Percentiles rank a stretch among this genome's conserved stretches.
These are phyloP conservation scores for Lycophotia porphyrea DNA, from an alignment of 2,888 invertebrate genomes.

Conservation along the genomic window DNA sequence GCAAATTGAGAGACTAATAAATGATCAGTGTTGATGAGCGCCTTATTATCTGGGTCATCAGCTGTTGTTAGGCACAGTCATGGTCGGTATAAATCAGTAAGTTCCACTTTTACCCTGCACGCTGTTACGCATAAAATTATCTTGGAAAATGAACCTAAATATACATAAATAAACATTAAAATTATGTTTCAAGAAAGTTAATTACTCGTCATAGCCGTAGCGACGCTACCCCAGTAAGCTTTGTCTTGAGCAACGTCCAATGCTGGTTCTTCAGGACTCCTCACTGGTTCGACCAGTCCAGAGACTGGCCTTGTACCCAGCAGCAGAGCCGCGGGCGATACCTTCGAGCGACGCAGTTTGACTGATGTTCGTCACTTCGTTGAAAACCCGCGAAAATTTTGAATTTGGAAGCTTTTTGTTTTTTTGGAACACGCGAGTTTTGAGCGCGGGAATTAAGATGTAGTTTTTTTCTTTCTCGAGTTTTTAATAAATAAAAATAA, in stretches of 20 bases:
- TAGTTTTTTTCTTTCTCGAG: background rate
- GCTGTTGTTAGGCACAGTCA: slow-evolving; percentile 1
- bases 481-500: no score
- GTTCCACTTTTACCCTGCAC: background rate
- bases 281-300: slow-evolving; percentile 86
- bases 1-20: background rate
- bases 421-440: slow-evolving; percentile 19
- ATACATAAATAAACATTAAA: background rate
- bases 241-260: slow-evolving; percentile 89
- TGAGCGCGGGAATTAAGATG: slow-evolving; percentile 16
- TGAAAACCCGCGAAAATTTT: slow-evolving; percentile 54
- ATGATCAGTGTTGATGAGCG: background rate
- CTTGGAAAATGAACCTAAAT: background rate
- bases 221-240: slow-evolving; percentile 87
- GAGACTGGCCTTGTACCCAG: slow-evolving; percentile 90
- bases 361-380: slow-evolving; percentile 67
- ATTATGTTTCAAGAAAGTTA: slow-evolving; percentile 14
- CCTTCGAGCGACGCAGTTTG: slow-evolving; percentile 88
- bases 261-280: slow-evolving; percentile 87
- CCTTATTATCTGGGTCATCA: slow-evolving; percentile 20
- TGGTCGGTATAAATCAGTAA: background rate
- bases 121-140: background rate
- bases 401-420: slow-evolving; percentile 26
- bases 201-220: slow-evolving; percentile 84
- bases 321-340: slow-evolving; percentile 89